Evolutionary conservation across 1,140 invertebrate genomes (phyloP), one percentile per base, ranked within the genome.

Genomic region (Macrobrachium rosenbergii): DNA sequence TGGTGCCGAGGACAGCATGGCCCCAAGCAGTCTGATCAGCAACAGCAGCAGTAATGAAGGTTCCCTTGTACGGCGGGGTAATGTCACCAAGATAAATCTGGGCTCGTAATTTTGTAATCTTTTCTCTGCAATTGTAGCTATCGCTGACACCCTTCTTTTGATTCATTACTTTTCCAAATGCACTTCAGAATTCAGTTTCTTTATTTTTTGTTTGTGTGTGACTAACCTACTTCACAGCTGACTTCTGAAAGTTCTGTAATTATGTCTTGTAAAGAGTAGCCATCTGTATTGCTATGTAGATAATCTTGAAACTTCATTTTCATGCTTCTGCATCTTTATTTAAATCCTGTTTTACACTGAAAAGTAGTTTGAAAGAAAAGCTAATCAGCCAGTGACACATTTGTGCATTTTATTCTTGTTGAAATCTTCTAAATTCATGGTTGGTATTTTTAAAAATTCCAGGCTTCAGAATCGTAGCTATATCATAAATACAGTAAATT

Each of bases 81-180:
- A 87, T 87, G 67, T 87, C 79, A 87, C 85, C 58, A 81, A 82
- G 78, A 81, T 87, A 28, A 81, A 72, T 58, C 37, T 76, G 12
- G 78, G 78, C 16, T 87, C 59, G 37, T 80, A 59, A 60, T n/a
- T 28, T 45, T 80, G 45, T 80, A 11, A 19, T n/a, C 12, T 28
- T 60, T n/a, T 28, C 17, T 28, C 23, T 21, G 14, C 72, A 75
- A 28, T 28, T 28, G 23, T 45, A 37, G 16, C 45, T 45, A 21
- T 28, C 14, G n/a, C 64, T 28, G 28, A 17, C n/a, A 21, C n/a
- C 64, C n/a, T 28, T 28, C 28, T n/a, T 21, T 10, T 28, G 28
- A 37, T 69, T 10, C n/a, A 21, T 69, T 69, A n/a, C 52, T 59
- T 45, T 77, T 43, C 28, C 75, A 45, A 37, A 72, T 28, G 67